Base-by-base conservation (phyloP, 2,888 invertebrate species). In the Galerucella calmariensis region DNA sequence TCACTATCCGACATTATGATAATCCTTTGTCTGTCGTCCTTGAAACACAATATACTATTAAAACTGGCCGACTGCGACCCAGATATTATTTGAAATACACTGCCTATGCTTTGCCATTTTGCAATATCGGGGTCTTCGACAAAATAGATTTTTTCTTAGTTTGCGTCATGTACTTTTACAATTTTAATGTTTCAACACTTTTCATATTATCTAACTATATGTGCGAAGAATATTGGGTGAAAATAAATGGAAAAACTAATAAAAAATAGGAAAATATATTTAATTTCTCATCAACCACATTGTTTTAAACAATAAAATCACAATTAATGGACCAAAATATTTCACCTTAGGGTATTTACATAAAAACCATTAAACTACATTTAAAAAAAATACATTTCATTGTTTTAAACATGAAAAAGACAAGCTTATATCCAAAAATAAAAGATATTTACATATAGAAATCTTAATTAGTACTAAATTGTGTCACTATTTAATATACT, bases 381-480 rank as follows among this genome's bases (percentile, higher is more conserved):
- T 53, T 41, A 65, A 65, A 24, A 61, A 56, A 35, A 35, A 58
- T 58, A 66, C 48, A 72, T 56, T 66, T 72, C 66, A 66, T 66
- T 51, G 20, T 59, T 59, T 67, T 66, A 27, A 65, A 58, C 59
- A 58, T 58, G 16, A 66, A 53, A 56, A 56, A 56, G 56, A 35
- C 46, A 59, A 24, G 46, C 72, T 66, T 72, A 20, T 20, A 72
- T 58, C 66, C 72, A 67, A 41, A 67, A 53, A 27, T 65, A 53
- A 56, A 16, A 56, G 16, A 71, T 72, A 72, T 72, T 72, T 72
- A 72, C 72, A 72, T 59, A 59, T 65, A 65, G 66, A 72, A 72
- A 72, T 58, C 65, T 59, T 66, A 72, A 72, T 72, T 72, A 72
- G 16, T 66, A 56, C 11, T 66, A 66, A 56, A 59, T 59, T 72